Base-by-base conservation (phyloP, 2,797 vertebrate genomes). In the Lemur catta region DNA sequence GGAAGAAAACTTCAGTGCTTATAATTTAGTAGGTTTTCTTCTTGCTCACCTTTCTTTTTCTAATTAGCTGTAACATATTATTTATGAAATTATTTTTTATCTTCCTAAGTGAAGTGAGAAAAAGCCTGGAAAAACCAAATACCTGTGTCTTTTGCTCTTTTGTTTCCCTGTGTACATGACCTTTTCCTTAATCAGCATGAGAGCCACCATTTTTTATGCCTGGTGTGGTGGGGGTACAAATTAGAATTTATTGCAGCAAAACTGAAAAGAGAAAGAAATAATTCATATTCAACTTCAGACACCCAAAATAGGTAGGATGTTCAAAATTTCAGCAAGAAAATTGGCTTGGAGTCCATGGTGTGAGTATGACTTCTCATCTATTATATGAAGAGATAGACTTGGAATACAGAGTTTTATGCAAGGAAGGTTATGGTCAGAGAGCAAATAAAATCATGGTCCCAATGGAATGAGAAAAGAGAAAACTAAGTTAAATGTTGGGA, bases 141-240 rank as follows among this genome's bases (percentile, higher is more conserved):
- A 33, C 33, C 59, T 55, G 4, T 65, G 12, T 55, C 35, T 72
- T 92, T 92, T 48, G 6, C 11, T 61, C 24, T 30, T 81, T 86
- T 52, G 11, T 91, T 89, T 86, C 38, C 7, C 26, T 65, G 30
- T 43, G 13, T 79, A 30, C 17, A 1, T 86, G 93, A 89, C n/a
- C 69, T 95, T 97, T 94, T 41, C 33, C 69, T 93, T 94, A 85
- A 79, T 74, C 33, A 91, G 50, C 28, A 46, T 55, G 86, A 43
- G 18, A 91, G 48, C 20, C 4, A 80, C 93, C 82, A 63, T 82
- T 85, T 88, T 91, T 93, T 89, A 89, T 24, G 59, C 18, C 52
- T 94, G 41, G 50, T 79, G 24, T 20, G 15, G 76, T 86, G 43
- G 33, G 52, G 43, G 18, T 50, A 88, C 85, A 84, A 84, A 95